Evolutionary conservation across 1,140 invertebrate genomes (phyloP), one percentile per base, ranked within the genome.

Genomic region (Drosophila micromelanica): DNA sequence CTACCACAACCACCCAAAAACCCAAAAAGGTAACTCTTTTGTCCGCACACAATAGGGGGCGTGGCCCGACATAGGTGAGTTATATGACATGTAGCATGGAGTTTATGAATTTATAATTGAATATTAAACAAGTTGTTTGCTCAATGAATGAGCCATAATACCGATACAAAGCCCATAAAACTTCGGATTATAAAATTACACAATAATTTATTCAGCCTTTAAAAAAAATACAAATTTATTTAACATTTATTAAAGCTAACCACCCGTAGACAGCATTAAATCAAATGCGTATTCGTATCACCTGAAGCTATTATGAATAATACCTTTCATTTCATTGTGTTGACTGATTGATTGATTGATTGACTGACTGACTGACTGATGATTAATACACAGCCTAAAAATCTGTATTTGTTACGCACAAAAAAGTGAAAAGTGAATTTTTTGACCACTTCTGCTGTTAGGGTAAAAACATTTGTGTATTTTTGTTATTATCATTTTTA

Each of bases 71-170:
- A 46, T 62, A 63, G 45, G 40, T 23, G 49, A 9, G 12, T 6
- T 17, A 17, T 17, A 17, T 13, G 32, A 15, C 20, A 32, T 37
- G 20, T 51, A 12, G 38, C n/a, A 8, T 23, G 11, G n/a, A 42
- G 23, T 20, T 32, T 79, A 89, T 89, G 84, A 82, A 87, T 87
- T 78, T 71, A 79, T 87, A 87, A 87, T 89, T 79, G 78, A 86
- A 86, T 78, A 78, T 65, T 76, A 67, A 87, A 87, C 63, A 62
- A 78, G 71, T 82, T 55, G 46, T 46, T 40, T 32, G 15, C 56
- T 3, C 27, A 59, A 65, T 51, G 56, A 63, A 42, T 51, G n/a
- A 46, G 35, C 51, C 49, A n/a, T 40, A 40, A 40, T 40, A 3
- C n/a, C 38, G 2, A 13, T 13, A n/a, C 38, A 40, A 40, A 13